Base-by-base conservation (phyloP, 92 coral and sea anemone species). In the Paragorgia papillata region DNA sequence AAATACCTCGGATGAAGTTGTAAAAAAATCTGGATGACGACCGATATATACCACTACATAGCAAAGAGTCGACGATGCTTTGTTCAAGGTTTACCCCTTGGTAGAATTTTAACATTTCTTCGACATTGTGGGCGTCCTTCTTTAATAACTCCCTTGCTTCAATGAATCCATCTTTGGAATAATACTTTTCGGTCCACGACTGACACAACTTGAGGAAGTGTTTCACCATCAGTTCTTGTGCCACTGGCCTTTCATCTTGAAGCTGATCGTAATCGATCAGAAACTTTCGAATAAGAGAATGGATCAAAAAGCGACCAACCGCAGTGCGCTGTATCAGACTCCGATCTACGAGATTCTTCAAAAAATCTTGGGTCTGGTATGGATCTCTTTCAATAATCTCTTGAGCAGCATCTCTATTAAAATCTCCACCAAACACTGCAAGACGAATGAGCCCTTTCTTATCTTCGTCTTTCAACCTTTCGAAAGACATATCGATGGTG, bases 401-500 rank as follows among this genome's bases (percentile, higher is more conserved):
- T 29, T 82, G 75, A 27, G 84, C 87, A 13, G 90, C 73, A 35
- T 48, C 62, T 19, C 39, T 58, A 5, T 69, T 43, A 76, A 86
- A 86, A 17, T 79, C 49, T 22, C 87, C 84, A 5, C 41, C 73
- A 27, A 86, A 82, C 14, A 82, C 75, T 27, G 87, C 67, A 51
- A 82, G 31, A 2, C 62, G 57, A 28, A 76, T 59, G 14, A 86
- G 56, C n/a, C 76, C 56, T 1, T 41, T 67, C 62, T 62, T 43
- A 27, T 67, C 39, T 18, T 44, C 31, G 24, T 68, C 46, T 4
- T 12, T 48, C 30, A 86, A 49, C 54, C 19, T 43, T n/a, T 53
- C 67, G 46, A 82, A 82, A 6, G 90, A 86, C 4, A 71, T 44
- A 32, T 55, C 51, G 22, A 86, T 69, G n/a, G 90, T 70, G 1